These are phyloP conservation scores for Psilopogon haemacephalus DNA, from an alignment of 2,113 vertebrate genomes.

Conservation along the genomic window DNA sequence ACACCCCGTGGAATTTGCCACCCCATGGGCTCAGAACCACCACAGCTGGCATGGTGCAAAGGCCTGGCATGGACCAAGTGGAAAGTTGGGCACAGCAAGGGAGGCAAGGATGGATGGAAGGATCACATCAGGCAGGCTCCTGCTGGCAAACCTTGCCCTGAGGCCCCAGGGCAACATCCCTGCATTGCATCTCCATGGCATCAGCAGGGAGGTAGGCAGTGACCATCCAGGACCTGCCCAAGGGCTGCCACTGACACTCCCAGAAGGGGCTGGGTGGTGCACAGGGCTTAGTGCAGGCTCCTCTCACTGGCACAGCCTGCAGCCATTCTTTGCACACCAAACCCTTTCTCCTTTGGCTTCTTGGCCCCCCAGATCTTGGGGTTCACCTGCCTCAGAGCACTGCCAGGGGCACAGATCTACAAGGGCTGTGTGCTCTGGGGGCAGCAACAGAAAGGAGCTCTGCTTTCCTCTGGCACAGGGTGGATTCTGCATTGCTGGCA, in stretches of 20 bases:
- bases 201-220: neutral
- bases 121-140: neutral
- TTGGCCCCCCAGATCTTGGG: neutral
- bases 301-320: neutral
- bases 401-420: neutral
- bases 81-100: accelerated
- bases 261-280: no score
- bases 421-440: neutral
- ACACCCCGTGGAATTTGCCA: neutral
- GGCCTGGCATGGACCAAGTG: neutral
- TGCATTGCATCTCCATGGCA: neutral
- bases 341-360: neutral
- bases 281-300: neutral
- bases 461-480: neutral
- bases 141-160: neutral
- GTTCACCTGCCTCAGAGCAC: neutral
- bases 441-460: neutral
- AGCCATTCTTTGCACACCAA: neutral
- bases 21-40: neutral
- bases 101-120: neutral
- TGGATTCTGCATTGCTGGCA: neutral
- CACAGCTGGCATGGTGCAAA: neutral
- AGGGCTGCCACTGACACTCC: neutral
- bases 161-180: neutral
- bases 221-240: neutral